These are phyloP conservation scores for Cydia splendana DNA, from an alignment of 1,140 invertebrate genomes.

Conservation along the genomic window DNA sequence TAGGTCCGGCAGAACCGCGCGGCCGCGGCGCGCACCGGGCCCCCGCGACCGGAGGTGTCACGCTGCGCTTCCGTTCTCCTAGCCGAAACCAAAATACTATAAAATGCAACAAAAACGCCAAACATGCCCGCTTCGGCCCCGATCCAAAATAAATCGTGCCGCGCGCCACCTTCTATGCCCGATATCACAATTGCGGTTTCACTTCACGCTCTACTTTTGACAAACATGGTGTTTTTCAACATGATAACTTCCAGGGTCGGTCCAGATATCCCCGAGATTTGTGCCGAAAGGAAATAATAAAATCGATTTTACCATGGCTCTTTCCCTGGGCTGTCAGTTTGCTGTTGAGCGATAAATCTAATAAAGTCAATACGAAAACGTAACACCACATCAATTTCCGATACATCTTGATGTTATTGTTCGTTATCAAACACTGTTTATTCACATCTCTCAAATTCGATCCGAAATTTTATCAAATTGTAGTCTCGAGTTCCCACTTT, in stretches of 20 bases:
- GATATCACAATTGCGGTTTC: background rate
- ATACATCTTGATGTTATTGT: conserved; percentile 64
- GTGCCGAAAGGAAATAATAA: conserved; percentile 34
- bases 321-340: conserved; percentile 74
- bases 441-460: conserved; percentile 65
- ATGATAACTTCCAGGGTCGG: background rate
- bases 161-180: conserved; percentile 36
- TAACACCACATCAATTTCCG: conserved; percentile 72
- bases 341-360: conserved; percentile 71
- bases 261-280: background rate
- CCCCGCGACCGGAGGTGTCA: background rate
- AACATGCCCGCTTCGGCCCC: conserved; percentile 51
- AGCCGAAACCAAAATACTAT: conserved; percentile 46
- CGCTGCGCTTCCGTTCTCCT: conserved; percentile 15
- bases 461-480: conserved; percentile 50
- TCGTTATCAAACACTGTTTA: conserved; percentile 51
- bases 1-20: background rate
- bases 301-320: conserved; percentile 78
- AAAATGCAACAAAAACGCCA: conserved; percentile 51
- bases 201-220: background rate
- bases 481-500: conserved; percentile 46
- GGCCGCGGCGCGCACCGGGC: background rate
- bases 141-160: conserved; percentile 62
- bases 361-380: conserved; percentile 69
- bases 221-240: background rate